Evolutionary conservation across 2,113 vertebrate species (phyloP), one percentile per base, ranked within the genome.

Genomic region (Labeo catla): DNA sequence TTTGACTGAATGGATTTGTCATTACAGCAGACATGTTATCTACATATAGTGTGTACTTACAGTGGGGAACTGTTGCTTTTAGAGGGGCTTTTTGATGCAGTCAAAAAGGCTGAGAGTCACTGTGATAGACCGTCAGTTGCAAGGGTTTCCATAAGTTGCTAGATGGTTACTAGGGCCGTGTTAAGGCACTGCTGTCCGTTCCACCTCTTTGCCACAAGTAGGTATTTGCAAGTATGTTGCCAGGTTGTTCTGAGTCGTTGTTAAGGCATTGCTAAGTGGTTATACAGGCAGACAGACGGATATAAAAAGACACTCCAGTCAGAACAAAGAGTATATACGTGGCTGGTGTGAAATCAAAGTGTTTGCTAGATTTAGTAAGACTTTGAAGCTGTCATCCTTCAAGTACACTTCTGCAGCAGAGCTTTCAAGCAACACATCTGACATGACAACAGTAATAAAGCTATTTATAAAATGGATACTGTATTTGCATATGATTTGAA

Each of bases 351-450:
- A 16, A 45, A 72, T 72, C 68, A 72, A 72, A 72, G 39, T 45
- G 36, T 45, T 39, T 72, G 39, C 68, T 45, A 72, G 39, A 72
- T 72, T 72, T 72, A 72, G 39, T 5, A 72, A 72, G 68, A 72
- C 39, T 72, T 45, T 72, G 16, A 72, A 72, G 36, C 16, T 10
- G 8, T 72, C 36, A 43, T 72, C 16, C 66, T 39, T 70, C 28
- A 66, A 66, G 63, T 66, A 66, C 12, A 34, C 65, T 36, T 68
- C 65, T 68, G 13, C 65, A 36, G 2, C 28, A 68, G 34, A 68
- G 65, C 15, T 68, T 68, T 68, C 68, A 45, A 43, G 36, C 68
- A 39, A 72, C 68, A 45, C 68, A 43, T 70, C 66, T 72, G 36
- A 43, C 36, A 45, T 45, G 10, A 72, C 68, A 45, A 45, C 0